These are phyloP conservation scores for Nylanderia fulva DNA, from an alignment of 1,140 invertebrate species.

Conservation along the genomic window DNA sequence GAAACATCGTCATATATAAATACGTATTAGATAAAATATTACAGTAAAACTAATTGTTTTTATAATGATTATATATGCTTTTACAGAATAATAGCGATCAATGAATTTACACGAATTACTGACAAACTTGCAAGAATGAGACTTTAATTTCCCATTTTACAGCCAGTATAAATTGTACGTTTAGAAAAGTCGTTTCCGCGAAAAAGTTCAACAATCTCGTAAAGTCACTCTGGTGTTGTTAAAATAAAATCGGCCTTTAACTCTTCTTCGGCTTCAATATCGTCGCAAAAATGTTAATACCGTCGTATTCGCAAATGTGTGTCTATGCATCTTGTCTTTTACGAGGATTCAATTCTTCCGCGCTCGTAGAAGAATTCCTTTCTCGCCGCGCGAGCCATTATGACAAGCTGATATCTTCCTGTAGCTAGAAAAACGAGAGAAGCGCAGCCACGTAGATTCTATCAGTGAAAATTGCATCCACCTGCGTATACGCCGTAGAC, in stretches of 20 bases:
- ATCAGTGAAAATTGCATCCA: conserved; percentile 70
- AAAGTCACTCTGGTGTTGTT: conserved; percentile 1
- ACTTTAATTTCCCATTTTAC: neutral
- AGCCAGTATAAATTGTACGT: neutral
- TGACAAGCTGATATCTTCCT: conserved; percentile 41
- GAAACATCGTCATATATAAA: neutral
- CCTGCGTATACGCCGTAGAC: conserved; percentile 70
- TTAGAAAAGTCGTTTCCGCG: neutral
- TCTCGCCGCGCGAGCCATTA: conserved; percentile 4
- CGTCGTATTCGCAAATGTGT: neutral
- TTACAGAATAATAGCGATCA: neutral
- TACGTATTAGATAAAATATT: conserved; percentile 11
- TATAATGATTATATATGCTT: neutral
- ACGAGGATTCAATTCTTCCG: neutral
- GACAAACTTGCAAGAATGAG: neutral
- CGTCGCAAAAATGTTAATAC: conserved; percentile 38
- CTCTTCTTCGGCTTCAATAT: conserved; percentile 56
- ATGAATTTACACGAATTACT: conserved; percentile 23
- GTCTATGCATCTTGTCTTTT: conserved; percentile 24
- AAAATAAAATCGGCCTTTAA: conserved; percentile 43
- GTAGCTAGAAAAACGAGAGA: neutral
- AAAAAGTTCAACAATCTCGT: conserved; percentile 8
- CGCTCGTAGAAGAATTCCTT: conserved; percentile 26
- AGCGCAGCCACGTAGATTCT: conserved; percentile 47
- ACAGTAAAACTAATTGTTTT: neutral